A percentile compares a stretch with the other conserved stretches of the same genome.
Conservation (phyloP, 2,888 invertebrate species). For the Drosophila stalkeri region DNA sequence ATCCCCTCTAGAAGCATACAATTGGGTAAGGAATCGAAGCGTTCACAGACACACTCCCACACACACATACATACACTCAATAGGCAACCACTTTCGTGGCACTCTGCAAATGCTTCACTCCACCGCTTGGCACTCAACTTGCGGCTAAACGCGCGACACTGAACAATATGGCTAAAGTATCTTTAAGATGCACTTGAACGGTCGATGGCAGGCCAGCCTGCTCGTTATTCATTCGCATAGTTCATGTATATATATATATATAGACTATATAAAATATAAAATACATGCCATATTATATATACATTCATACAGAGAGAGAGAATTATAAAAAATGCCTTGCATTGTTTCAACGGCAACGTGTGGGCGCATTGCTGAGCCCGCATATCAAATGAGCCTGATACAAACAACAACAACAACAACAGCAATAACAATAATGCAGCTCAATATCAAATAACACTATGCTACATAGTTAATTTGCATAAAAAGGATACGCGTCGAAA, state of each 20-base stretch:
- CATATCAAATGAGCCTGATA: slow-evolving; percentile 74
- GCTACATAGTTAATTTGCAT: slow-evolving; percentile 22
- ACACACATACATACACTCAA: slow-evolving; percentile 41
- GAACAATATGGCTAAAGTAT: slow-evolving; percentile 73
- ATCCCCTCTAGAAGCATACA: slow-evolving; percentile 46
- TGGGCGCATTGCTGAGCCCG: slow-evolving; percentile 74
- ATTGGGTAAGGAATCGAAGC: slow-evolving; percentile 14
- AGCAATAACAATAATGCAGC: slow-evolving; percentile 30
- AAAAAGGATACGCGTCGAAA: slow-evolving; percentile 6
- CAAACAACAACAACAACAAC: slow-evolving; percentile 18
- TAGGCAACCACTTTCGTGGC: slow-evolving; percentile 58
- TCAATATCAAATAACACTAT: slow-evolving; percentile 69
- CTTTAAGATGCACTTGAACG: slow-evolving; percentile 81
- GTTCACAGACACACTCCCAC: slow-evolving; percentile 4
- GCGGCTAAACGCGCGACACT: slow-evolving; percentile 46
- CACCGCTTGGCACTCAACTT: slow-evolving; percentile 54
- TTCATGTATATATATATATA: slow-evolving; percentile 4
- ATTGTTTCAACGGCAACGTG: slow-evolving; percentile 72
- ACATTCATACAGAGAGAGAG: not conserved
- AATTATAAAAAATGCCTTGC: slow-evolving; percentile 64
- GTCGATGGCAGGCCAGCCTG: slow-evolving; percentile 68
- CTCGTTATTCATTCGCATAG: slow-evolving; percentile 63
- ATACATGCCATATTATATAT: slow-evolving; percentile 38
- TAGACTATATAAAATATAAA: slow-evolving; percentile 41
- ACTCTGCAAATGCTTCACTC: slow-evolving; percentile 31